Evolutionary conservation across 2,113 vertebrate genomes (phyloP), one percentile per base, ranked within the genome.

Genomic region (Athene cunicularia): DNA sequence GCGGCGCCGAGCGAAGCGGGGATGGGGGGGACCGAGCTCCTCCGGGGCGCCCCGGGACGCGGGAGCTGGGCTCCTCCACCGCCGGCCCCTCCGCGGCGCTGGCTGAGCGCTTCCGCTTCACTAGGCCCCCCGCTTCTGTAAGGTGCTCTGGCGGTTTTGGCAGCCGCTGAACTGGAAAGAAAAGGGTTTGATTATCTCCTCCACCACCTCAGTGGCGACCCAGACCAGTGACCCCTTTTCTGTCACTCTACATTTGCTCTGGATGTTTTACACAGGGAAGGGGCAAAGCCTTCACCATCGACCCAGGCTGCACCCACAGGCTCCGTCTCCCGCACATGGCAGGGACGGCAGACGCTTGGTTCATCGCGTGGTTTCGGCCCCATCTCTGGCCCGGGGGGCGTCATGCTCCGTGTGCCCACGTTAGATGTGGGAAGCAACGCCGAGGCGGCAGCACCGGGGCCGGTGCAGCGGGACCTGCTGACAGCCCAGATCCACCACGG

Each of bases 171-270:
- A 91, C 93, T 80, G 94, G 96, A 97, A 98, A 80, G 66, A 49
- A 88, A 85, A 96, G 91, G 92, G 62, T 80, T 89, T 96, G 91
- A 96, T 97, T 96, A 96, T 98, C 96, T 93, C 93, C 92, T 94
- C 93, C 92, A 95, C 73, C 94, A 90, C 91, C 91, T 97, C 89
- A 5, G 92, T 30, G 88, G 18, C 39, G 93, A 91, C 96, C 96
- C 92, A 74, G 81, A 81, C 45, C 96, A 41, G 66, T 94, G 97
- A 97, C 94, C 94, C 94, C 64, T 91, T 82, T 87, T 37, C 97
- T 96, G 95, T 96, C 96, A 87, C 82, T 95, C 96, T 87, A 3
- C 85, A 94, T 97, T 95, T 96, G 93, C 90, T 86, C 73, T 66
- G 83, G 85, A 86, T 95, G 91, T 93, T 95, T 95, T 92, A 93